Evolutionary conservation across 1,140 invertebrate species (phyloP).

Genomic region (Batillaria attramentaria): DNA sequence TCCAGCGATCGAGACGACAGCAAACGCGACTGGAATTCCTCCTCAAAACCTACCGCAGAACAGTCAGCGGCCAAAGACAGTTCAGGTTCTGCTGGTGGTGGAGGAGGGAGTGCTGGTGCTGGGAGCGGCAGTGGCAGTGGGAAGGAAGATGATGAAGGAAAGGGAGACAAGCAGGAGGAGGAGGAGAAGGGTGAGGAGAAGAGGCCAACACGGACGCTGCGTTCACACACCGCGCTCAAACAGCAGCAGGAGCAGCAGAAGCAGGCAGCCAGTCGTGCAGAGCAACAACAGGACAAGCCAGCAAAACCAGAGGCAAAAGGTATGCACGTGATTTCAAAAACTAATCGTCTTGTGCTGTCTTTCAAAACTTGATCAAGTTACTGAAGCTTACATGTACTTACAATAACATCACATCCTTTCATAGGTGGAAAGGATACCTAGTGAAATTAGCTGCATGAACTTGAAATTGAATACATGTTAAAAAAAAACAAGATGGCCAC

Average conservation of each 20-base stretch:
- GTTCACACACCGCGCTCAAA: constrained; percentile 63
- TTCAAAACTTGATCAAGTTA: background rate
- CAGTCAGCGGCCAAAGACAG: background rate
- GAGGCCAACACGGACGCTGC: constrained; percentile 57
- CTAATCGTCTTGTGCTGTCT: background rate
- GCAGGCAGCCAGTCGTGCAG: constrained; percentile 19
- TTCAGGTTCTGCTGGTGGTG: background rate
- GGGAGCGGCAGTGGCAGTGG: constrained; percentile 20
- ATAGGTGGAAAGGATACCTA: too few relatives aligned
- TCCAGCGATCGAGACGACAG: constrained; percentile 28
- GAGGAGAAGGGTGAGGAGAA: constrained; percentile 70
- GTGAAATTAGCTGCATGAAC: too few relatives aligned
- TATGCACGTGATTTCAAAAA: background rate
- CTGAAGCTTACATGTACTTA: too few relatives aligned
- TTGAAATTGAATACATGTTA: too few relatives aligned
- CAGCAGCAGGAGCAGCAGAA: constrained; percentile 53
- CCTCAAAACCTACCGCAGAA: background rate
- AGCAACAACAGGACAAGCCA: constrained; percentile 28
- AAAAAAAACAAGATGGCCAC: too few relatives aligned
- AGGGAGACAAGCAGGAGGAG: constrained; percentile 15
- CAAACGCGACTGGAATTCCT: constrained; percentile 5
- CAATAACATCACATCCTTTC: too few relatives aligned
- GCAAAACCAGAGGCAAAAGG: constrained; percentile 32
- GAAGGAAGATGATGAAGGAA: constrained; percentile 15
- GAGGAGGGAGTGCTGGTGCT: too few relatives aligned